Evolutionary conservation across 2,113 vertebrate genomes (phyloP), one percentile per base, ranked within the genome.

Genomic region (Calidris pugnax): DNA sequence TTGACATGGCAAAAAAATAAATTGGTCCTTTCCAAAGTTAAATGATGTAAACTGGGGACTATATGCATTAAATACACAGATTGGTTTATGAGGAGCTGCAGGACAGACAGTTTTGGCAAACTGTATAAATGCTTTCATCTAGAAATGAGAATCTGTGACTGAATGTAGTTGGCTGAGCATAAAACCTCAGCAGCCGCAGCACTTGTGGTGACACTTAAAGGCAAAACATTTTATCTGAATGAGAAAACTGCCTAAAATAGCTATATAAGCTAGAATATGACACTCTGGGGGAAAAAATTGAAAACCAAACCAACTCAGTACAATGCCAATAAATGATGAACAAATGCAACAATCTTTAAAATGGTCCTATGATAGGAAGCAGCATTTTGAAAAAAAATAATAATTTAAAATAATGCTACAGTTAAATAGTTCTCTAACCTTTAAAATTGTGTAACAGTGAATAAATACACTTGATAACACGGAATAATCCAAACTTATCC

Each of bases 201-300:
- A 83, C 67, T 91, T 93, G 32, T 43, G 77, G 43, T 86, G 87
- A 66, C 26, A 80, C 43, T 84, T 90, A 55, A 71, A 89, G 68
- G 91, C 62, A 97, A 95, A 77, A 51, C 37, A 87, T 56, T 21
- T 28, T 43, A 92, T 80, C 87, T 86, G 88, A 97, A 88, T 56
- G 28, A 78, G 23, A 77, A 85, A 95, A 69, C 21, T 47, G 21
- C 26, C 87, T 67, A 76, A 95, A 95, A 84, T 59, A 85, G 56
- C 18, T 80, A 3, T 50, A n/a, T 41, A 53, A 73, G 14, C 7
- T 72, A 63, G 62, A 79, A 85, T 7, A n/a, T 27, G 19, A 45
- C 14, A n/a, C 11, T 56, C 32, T 7, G 5, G 14, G 30, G 20
- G 51, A 10, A 35, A 47, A 87, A 90, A 67, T 9, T 63, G 55